Evolutionary conservation across 2,888 invertebrate genomes (phyloP), one percentile per base, ranked within the genome.

Genomic region (Lissonota sp.): DNA sequence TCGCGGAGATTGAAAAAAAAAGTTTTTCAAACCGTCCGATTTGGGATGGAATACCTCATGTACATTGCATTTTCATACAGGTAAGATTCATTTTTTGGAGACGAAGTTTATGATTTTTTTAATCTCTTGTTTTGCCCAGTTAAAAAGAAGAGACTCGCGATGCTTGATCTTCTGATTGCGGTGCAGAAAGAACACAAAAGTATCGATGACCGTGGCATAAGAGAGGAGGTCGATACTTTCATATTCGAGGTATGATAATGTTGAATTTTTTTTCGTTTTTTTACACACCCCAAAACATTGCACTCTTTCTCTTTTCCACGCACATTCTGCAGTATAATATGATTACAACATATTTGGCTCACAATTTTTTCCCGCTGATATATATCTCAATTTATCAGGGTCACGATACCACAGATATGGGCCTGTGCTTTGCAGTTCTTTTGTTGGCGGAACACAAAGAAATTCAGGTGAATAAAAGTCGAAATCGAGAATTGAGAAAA

Each of bases 181-280:
- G 78, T 72, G 1, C 82, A 78, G 49, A 79, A 64, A 66, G 53
- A 58, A 40, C 72, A 78, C 8, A 63, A 49, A 8, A 42, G 60
- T 8, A 84, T 84, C 10, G 82, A 84, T 40, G 84, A 84, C 37
- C 55, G 66, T 8, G 84, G 84, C 7, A 84, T 84, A 16, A 55
- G 79, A 62, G 84, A 84, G 26, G 84, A 84, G 67, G 84, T 84
- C 12, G 83, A 84, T 49, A 84, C 84, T 16, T 84, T 84, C 57
- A 79, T 84, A 57, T 84, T 84, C 62, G 84, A 82, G 73, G 84
- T 83, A 66, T 7, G 70, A n/a, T 26, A 60, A 49, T 4, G 12
- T 10, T 26, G 39, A 55, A 44, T 46, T 37, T 46, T 26, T 16
- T 10, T 26, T 53, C 4, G 5, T 10, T 53, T 8, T 5, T 46